phyloP scores from a whole-genome alignment of 2,888 invertebrate species.

The Troglohyphantes excavatus region DNA sequence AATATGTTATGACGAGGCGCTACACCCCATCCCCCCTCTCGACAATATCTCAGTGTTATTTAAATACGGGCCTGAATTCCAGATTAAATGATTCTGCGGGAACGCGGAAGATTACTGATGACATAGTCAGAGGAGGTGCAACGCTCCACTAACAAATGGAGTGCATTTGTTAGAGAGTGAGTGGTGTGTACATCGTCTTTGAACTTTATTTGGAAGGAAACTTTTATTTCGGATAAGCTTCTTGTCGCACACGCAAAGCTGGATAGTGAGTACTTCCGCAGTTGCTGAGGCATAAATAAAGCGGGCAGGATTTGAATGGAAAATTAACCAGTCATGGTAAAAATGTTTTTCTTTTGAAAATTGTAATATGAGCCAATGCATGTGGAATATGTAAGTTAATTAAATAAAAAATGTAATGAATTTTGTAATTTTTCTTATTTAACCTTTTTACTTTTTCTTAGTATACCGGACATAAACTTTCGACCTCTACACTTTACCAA shows the following conservation, averaged over 20 bases:
- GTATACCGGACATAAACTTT: too few species aligned
- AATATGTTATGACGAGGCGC: constrained; percentile 17
- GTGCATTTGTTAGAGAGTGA: constrained; percentile 14
- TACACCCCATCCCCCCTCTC: not conserved
- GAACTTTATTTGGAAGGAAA: not conserved
- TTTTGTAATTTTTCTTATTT: too few species aligned
- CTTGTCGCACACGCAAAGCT: not conserved
- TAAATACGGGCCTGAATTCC: constrained; percentile 28
- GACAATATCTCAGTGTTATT: constrained; percentile 39
- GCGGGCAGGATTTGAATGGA: not conserved
- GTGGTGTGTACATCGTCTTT: not conserved
- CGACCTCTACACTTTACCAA: too few species aligned
- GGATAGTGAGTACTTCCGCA: not conserved
- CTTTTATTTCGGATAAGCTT: not conserved
- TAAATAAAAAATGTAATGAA: too few species aligned
- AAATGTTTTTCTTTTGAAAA: too few species aligned
- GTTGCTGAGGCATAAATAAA: not conserved
- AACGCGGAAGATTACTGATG: constrained; percentile 30
- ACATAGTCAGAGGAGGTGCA: not conserved
- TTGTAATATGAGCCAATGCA: too few species aligned
- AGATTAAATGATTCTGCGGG: constrained; percentile 45
- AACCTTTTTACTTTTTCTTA: too few species aligned
- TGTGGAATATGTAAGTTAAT: too few species aligned
- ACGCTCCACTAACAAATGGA: constrained; percentile 1
- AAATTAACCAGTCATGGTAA: too few species aligned